Base-by-base conservation (phyloP, 2,888 invertebrate genomes). In the Drosophila gaucha region DNA sequence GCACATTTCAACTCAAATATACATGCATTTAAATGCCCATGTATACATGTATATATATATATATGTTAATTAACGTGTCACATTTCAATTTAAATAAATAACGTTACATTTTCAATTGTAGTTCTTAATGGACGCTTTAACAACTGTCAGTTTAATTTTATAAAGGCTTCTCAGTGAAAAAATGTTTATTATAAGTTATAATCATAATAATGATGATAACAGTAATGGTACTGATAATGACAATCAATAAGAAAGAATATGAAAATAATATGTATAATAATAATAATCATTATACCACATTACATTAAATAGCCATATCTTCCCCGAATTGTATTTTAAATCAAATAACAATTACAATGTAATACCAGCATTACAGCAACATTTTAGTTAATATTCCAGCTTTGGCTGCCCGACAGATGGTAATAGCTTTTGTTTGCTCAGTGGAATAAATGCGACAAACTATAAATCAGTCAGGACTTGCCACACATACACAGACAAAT, bases 21-120 rank as follows among this genome's bases (percentile, higher is more conserved):
- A 28, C 33, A 35, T 43, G 16, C n/a, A 24, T 50, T 31, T 14
- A 28, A 2, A 6, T 38, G 10, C 9, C 4, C n/a, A n/a, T 28
- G 20, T 39, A 41, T 16, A 16, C 12, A 35, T 26, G 6, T 14
- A 31, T 43, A 18, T n/a, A 20, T 14, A 39, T 14, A 12, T 22
- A 47, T 43, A 44, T 77, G 73, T 74, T 77, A 85, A 82, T 83
- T 77, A 71, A 71, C 56, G 63, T 54, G 50, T 47, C 49, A 31
- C 38, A 28, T 56, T 49, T 49, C 31, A 50, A 50, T 63, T 50
- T 22, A 16, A 50, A 64, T 39, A 49, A 26, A 47, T 26, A 22
- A 8, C 16, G 14, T 31, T 8, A 22, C 10, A 33, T 35, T n/a
- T 47, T 28, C 35, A 43, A 62, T 57, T 60, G 26, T 28, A 14